Evolutionary conservation across 2,797 vertebrate genomes (phyloP).

Genomic region (Nannoperca obscura): DNA sequence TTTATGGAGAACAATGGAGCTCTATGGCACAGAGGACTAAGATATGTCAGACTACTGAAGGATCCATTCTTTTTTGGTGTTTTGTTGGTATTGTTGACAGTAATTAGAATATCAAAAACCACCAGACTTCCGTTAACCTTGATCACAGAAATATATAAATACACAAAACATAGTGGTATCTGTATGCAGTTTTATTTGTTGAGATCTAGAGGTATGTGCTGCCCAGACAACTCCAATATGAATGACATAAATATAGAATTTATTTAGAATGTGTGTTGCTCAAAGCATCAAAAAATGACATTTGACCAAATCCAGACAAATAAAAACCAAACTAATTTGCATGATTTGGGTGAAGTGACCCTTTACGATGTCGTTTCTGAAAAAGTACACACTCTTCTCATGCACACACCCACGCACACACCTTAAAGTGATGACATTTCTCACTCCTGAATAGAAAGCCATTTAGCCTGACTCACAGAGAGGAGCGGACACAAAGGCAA

Average conservation of each 20-base stretch:
- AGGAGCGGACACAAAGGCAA: slow-evolving; percentile 56
- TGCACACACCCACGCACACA: slow-evolving; percentile 11
- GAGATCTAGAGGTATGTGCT: background rate
- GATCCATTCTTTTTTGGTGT: background rate
- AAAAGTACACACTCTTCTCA: slow-evolving; percentile 16
- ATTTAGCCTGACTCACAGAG: slow-evolving; percentile 52
- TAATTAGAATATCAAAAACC: background rate
- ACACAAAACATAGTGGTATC: background rate
- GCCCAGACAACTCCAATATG: background rate
- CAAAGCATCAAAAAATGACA: background rate
- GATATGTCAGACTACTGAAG: background rate
- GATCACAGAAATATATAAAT: background rate
- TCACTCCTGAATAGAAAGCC: slow-evolving; percentile 62
- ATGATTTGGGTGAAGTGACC: slow-evolving; percentile 18
- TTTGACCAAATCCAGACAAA: background rate
- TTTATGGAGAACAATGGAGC: background rate
- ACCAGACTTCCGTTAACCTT: background rate
- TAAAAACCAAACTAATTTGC: background rate
- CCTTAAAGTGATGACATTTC: slow-evolving; percentile 65
- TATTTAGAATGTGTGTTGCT: no score
- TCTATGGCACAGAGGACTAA: background rate
- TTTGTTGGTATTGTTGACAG: background rate
- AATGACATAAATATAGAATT: background rate
- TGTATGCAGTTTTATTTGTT: background rate
- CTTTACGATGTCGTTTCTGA: slow-evolving; percentile 10